Evolutionary conservation across 2,888 invertebrate species (phyloP), one percentile per base, ranked within the genome.

Genomic region (Ganaspis brasiliensis): DNA sequence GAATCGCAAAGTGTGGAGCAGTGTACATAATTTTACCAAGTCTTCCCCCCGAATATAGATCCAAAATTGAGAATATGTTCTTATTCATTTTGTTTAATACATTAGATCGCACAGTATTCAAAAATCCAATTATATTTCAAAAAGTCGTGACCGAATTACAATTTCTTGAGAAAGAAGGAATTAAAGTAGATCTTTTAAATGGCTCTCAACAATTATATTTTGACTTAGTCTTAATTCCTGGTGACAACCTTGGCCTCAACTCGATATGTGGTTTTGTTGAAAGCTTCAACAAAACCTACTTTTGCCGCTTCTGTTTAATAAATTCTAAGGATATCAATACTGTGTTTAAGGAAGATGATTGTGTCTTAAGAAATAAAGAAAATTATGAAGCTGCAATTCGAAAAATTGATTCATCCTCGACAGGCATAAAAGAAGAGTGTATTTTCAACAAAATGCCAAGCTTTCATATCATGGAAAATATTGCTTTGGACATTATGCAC

Each of bases 1-100:
- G 79, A 8, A 76, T 83, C 16, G 35, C 74, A 21, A 85, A 85
- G 75, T 82, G 81, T 59, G 83, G 82, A 16, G 84, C 80, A 9
- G 72, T 84, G 3, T 81, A 82, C 63, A 9, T 79, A 6, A 63
- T 35, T 1, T 61, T 83, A 9, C 79, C 78, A 10, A 80, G 79
- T 19, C 24, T 79, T 24, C 78, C 76, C 45, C 79, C 72, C 2
- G 55, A 63, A 14, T 74, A 67, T 67, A 59, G 61, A 45, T 77
- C 79, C 21, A 81, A 79, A 67, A 12, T 81, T 31, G 75, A 81
- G 67, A 79, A 81, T 67, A 79, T 79, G n/a, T 76, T 81, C 55
- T 72, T 78, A 72, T 76, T 76, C 35, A 71, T 81, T 19, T 45
- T 84, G 10, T 84, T 81, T 16, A 81, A 85, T 80, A 70, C 81